Evolutionary conservation across 2,888 invertebrate species (phyloP).

Genomic region (Hypomecis punctinalis): DNA sequence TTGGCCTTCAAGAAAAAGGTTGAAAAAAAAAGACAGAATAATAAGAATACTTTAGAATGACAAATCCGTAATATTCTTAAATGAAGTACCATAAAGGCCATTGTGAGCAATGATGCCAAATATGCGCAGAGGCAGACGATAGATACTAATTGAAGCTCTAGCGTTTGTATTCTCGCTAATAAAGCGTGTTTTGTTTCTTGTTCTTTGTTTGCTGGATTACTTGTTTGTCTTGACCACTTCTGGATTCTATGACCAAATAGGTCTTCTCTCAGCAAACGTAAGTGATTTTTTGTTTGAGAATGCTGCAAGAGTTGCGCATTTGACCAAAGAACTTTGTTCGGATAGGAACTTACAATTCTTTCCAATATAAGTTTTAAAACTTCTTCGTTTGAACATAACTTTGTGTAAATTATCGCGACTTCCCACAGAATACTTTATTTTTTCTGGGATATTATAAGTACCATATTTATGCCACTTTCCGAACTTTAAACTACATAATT

Average conservation of each 20-base stretch:
- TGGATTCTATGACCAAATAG: slow-evolving; percentile 22
- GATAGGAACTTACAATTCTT: neutral
- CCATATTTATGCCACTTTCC: no score
- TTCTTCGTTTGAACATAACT: no score
- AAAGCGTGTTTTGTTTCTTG: slow-evolving; percentile 17
- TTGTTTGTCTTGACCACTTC: slow-evolving; percentile 17
- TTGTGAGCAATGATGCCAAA: slow-evolving; percentile 21
- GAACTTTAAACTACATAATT: no score
- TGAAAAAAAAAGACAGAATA: neutral
- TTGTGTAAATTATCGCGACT: no score
- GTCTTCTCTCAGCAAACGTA: slow-evolving; percentile 6
- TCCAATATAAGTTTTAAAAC: no score
- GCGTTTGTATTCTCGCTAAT: slow-evolving; percentile 28
- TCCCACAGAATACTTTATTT: no score
- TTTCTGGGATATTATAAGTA: no score
- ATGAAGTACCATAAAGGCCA: slow-evolving; percentile 13
- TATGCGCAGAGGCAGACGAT: slow-evolving; percentile 22
- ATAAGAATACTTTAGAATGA: neutral
- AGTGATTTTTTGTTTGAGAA: slow-evolving; percentile 7
- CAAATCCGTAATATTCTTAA: slow-evolving; percentile 4
- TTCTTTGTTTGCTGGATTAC: slow-evolving; percentile 22
- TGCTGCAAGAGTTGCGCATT: neutral
- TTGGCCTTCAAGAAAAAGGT: neutral
- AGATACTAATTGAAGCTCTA: slow-evolving; percentile 22
- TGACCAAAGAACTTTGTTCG: neutral